Evolutionary conservation across 2,113 vertebrate genomes (phyloP), one percentile per base, ranked within the genome.

Genomic region (Puntigrus tetrazona): DNA sequence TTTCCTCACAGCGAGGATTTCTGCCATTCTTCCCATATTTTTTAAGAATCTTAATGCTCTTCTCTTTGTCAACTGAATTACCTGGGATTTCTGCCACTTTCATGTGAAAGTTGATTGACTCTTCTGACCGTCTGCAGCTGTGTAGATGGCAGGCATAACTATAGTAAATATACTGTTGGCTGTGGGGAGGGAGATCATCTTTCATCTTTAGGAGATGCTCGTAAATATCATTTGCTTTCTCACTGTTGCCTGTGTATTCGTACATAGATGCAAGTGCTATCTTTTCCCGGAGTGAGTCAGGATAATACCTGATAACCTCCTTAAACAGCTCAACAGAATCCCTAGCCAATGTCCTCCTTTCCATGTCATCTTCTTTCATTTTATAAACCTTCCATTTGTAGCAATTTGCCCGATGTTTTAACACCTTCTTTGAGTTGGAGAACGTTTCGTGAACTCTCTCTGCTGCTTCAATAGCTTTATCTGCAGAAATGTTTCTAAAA

Each of bases 321-420:
- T 83, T 20, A 10, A n/a, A 76, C 14, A 83, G 10, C 34, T 14
- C 0, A 16, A 31, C 65, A 27, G 34, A 13, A 29, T 47, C 14
- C n/a, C 3, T 61, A 57, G 73, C 59, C 38, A 61, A 7, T 31
- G 14, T 50, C 36, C 8, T 25, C 16, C 6, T 59, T 27, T 10
- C 16, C 20, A 4, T 2, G 0, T 1, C 5, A 25, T 47, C 31
- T 4, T 22, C 2, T 5, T 25, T 50, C 14, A 61, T 9, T 0
- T 25, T 31, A 9, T 10, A 83, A 75, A 83, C 73, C 27, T 75
- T 83, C 52, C 27, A 25, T 75, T 83, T 83, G 9, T 83, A 22
- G 57, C 50, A n/a, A 16, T 8, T 1, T 27, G 69, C 82, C 52
- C 75, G 25, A 13, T 25, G 9, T 13, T 63, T 47, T 22, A 31